Percentiles rank a stretch among this genome's conserved stretches.
Conservation (phyloP, 2,113 vertebrate species). For the Misgurnus anguillicaudatus region DNA sequence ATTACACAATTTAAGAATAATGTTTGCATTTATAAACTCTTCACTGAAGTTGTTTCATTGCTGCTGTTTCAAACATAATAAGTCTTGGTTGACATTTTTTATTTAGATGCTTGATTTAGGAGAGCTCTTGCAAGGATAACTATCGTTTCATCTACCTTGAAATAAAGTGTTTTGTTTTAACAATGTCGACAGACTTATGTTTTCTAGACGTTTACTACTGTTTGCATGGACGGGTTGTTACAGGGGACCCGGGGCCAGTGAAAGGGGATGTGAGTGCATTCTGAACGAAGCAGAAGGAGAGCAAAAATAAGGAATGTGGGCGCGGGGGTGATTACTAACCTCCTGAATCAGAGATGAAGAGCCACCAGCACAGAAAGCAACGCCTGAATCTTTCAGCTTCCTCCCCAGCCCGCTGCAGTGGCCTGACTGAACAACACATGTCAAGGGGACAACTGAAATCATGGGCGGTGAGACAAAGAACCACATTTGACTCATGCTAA, state of each 20-base stretch:
- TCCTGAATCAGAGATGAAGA: constrained; percentile 64
- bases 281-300: constrained; percentile 38
- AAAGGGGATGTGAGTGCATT: constrained; percentile 44
- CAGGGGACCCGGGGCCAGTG: constrained; percentile 10
- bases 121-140: neutral
- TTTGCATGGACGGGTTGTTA: constrained; percentile 41
- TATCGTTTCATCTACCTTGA: neutral
- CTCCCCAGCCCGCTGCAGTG: constrained; percentile 52
- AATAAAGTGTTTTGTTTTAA: constrained; percentile 6
- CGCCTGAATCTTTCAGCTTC: constrained; percentile 58
- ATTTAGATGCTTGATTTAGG: neutral
- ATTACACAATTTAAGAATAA: too few species aligned
- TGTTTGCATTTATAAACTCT: neutral
- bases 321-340: constrained; percentile 57
- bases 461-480: constrained; percentile 41
- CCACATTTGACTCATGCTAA: constrained; percentile 37
- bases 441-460: constrained; percentile 59
- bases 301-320: constrained; percentile 32
- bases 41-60: neutral
- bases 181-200: constrained; percentile 38
- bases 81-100: neutral
- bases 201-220: constrained; percentile 56
- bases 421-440: constrained; percentile 60
- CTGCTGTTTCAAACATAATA: neutral
- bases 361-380: constrained; percentile 51